Evolutionary conservation across 1,140 invertebrate genomes (phyloP).

Genomic region (Copidosoma floridanum): DNA sequence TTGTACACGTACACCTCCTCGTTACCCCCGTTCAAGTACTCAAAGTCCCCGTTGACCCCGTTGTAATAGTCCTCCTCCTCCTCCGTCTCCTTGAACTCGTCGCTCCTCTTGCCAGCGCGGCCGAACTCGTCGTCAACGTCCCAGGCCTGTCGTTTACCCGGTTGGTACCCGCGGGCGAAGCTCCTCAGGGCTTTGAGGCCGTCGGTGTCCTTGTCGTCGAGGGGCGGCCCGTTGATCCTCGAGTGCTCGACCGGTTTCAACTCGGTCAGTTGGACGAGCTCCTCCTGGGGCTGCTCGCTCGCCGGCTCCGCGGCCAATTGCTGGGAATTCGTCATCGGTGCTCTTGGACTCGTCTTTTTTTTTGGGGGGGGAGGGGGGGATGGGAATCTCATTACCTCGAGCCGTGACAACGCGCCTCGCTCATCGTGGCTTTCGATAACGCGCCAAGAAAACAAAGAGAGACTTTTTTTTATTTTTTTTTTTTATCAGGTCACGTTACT

Average conservation of each 20-base stretch:
- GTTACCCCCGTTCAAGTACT: conserved; percentile 8
- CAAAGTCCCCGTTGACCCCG: conserved; percentile 12
- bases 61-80: conserved; percentile 2
- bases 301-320: conserved; percentile 25
- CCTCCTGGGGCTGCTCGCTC: conserved; percentile 35
- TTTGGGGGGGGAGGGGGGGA: too few relatives aligned
- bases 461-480: too few relatives aligned
- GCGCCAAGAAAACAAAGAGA: too few relatives aligned
- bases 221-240: conserved; percentile 36
- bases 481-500: too few relatives aligned
- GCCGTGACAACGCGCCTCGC: too few relatives aligned
- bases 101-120: background rate
- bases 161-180: conserved; percentile 29
- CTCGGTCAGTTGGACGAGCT: conserved; percentile 50
- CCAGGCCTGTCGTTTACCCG: background rate
- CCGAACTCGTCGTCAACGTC: background rate
- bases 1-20: conserved; percentile 32
- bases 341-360: too few relatives aligned
- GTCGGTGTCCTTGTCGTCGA: conserved; percentile 36
- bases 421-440: too few relatives aligned
- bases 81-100: conserved; percentile 3
- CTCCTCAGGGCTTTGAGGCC: conserved; percentile 47
- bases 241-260: conserved; percentile 50
- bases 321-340: conserved; percentile 42
- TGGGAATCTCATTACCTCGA: too few relatives aligned